Evolutionary conservation across 1,140 invertebrate species (phyloP).

Genomic region (Homalodisca vitripennis): DNA sequence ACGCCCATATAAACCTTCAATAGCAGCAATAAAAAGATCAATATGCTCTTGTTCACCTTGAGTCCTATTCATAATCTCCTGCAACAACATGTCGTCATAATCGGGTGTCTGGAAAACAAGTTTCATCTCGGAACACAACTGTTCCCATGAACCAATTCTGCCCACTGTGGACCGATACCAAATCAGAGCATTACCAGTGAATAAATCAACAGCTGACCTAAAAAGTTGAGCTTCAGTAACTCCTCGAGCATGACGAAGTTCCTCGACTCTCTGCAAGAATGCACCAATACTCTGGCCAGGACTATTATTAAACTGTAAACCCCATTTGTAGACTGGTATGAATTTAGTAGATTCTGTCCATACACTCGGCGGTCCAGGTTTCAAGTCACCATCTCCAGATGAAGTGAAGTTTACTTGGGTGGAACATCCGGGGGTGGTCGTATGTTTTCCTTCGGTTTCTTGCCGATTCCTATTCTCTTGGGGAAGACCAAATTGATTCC

Average conservation of each 20-base stretch:
- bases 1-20: background rate
- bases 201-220: conserved; percentile 14
- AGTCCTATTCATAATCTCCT: background rate
- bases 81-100: background rate
- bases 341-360: too few relatives aligned
- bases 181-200: conserved; percentile 7
- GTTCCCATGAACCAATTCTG: background rate
- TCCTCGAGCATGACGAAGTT: background rate
- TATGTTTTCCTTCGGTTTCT: too few relatives aligned
- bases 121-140: background rate
- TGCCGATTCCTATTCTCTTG: too few relatives aligned
- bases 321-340: background rate
- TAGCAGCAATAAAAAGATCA: background rate
- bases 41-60: conserved; percentile 12
- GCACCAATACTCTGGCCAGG: background rate
- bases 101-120: conserved; percentile 11
- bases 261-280: background rate
- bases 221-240: conserved; percentile 3
- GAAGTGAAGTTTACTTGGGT: too few relatives aligned
- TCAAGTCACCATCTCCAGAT: too few relatives aligned
- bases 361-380: too few relatives aligned
- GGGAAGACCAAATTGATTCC: too few relatives aligned
- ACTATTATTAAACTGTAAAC: background rate
- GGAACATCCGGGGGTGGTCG: too few relatives aligned
- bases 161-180: background rate